Evolutionary conservation across 2,113 vertebrate genomes (phyloP).

Genomic region (Chamaea fasciata): DNA sequence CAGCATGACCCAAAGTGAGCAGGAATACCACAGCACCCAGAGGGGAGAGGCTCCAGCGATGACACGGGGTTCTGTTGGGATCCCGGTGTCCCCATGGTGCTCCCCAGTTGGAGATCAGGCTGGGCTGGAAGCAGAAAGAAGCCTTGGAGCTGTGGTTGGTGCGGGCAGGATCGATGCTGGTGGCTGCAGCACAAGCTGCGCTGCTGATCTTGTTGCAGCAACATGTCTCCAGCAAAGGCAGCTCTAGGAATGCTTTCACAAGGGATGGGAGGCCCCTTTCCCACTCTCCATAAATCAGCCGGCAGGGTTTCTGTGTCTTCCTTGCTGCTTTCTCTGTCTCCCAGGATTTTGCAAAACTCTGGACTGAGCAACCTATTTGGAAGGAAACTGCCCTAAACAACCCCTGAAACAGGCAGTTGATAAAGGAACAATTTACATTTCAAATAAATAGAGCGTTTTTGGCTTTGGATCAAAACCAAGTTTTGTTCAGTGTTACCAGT

Average conservation of each 20-base stretch:
- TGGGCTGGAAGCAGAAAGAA: not conserved
- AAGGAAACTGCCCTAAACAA: not conserved
- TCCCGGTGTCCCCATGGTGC: not conserved
- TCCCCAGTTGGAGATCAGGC: not conserved
- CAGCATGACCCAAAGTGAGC: rapidly evolving
- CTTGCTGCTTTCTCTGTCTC: not conserved
- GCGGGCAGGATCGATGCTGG: not conserved
- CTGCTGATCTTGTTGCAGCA: not conserved
- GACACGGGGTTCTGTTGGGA: rapidly evolving
- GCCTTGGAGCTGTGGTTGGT: rapidly evolving
- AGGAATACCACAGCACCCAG: rapidly evolving
- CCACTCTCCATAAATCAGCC: not conserved
- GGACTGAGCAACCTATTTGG: not conserved
- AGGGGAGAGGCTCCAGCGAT: not conserved
- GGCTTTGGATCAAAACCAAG: not conserved
- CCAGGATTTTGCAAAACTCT: not conserved
- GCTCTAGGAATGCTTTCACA: not conserved
- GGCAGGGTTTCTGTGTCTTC: not conserved
- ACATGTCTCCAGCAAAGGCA: not conserved
- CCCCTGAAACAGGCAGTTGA: not conserved
- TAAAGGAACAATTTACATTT: not conserved
- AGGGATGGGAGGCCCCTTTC: not conserved
- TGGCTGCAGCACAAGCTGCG: rapidly evolving
- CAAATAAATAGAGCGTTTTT: not conserved
- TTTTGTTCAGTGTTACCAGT: not conserved